phyloP scores from a whole-genome alignment of 2,888 invertebrate species.

The Lymantria monacha region DNA sequence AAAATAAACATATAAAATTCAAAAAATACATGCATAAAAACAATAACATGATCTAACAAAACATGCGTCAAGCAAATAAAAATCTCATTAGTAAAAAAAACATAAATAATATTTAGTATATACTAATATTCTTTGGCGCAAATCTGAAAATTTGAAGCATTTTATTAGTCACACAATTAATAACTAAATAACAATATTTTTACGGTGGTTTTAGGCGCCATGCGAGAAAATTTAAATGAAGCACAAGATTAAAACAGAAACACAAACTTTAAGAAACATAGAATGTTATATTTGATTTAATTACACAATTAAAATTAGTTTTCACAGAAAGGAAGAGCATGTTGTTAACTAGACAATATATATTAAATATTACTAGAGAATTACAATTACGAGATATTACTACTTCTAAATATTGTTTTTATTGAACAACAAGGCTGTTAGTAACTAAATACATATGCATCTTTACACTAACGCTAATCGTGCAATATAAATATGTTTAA shows the following conservation, averaged over 20 bases:
- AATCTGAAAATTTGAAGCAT: conserved; percentile 67
- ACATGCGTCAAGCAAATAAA: conserved; percentile 11
- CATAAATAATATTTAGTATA: conserved; percentile 51
- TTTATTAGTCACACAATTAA: conserved; percentile 2
- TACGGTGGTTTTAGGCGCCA: background rate
- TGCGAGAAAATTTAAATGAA: background rate
- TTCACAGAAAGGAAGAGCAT: background rate
- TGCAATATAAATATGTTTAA: conserved; percentile 29
- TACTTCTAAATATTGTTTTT: conserved; percentile 41
- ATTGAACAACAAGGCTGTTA: conserved; percentile 38
- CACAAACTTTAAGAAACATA: background rate
- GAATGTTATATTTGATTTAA: background rate
- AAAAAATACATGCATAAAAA: conserved; percentile 30
- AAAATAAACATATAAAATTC: conserved; percentile 24
- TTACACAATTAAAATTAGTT: background rate
- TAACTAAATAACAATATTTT: conserved; percentile 2
- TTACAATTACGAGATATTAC: conserved; percentile 31
- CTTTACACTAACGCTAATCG: conserved; percentile 34
- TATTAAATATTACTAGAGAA: conserved; percentile 11
- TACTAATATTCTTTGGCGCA: conserved; percentile 78
- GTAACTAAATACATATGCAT: conserved; percentile 36
- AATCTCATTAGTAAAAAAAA: conserved; percentile 20
- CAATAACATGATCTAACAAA: conserved; percentile 6
- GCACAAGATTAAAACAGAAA: background rate
- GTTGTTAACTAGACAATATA: background rate